These are phyloP conservation scores for Chaitophorus viminalis DNA, from an alignment of 2,888 invertebrate genomes.

Conservation along the genomic window DNA sequence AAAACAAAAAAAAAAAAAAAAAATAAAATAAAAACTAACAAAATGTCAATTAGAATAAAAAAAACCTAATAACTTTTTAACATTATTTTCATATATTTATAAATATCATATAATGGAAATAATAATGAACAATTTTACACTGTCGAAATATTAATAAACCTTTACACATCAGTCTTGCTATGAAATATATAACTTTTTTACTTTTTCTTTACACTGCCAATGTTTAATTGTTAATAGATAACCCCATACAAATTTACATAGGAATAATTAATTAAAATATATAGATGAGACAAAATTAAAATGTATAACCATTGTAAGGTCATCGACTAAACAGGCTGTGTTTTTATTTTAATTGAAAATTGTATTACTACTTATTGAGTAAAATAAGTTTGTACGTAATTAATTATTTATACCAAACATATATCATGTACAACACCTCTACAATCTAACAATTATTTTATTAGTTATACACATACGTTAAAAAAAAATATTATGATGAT, in stretches of 20 bases:
- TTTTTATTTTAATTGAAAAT: not conserved
- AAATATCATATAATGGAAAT: conserved; percentile 55
- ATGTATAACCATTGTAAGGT: not conserved
- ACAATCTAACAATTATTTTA: conserved; percentile 29
- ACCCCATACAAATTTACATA: conserved; percentile 58
- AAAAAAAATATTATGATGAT: conserved; percentile 13
- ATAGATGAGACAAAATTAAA: not conserved
- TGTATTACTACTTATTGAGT: conserved; percentile 27
- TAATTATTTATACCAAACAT: conserved; percentile 24
- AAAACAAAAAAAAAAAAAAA: conserved; percentile 26
- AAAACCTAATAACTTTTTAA: conserved; percentile 49
- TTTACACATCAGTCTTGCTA: conserved; percentile 61
- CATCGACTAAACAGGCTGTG: conserved; percentile 12
- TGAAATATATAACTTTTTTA: conserved; percentile 41
- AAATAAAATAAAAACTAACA: conserved; percentile 22
- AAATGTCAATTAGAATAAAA: conserved; percentile 41
- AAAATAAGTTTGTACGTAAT: conserved; percentile 25
- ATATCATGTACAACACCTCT: not conserved
- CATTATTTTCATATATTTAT: conserved; percentile 58
- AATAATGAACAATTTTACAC: conserved; percentile 60
- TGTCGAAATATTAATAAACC: conserved; percentile 53
- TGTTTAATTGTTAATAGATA: conserved; percentile 34
- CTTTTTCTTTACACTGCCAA: conserved; percentile 53
- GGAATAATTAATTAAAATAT: conserved; percentile 47
- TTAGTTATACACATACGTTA: conserved; percentile 22